These are phyloP conservation scores for Invenusta paracnida DNA, from an alignment of 2,888 invertebrate genomes.

Conservation along the genomic window DNA sequence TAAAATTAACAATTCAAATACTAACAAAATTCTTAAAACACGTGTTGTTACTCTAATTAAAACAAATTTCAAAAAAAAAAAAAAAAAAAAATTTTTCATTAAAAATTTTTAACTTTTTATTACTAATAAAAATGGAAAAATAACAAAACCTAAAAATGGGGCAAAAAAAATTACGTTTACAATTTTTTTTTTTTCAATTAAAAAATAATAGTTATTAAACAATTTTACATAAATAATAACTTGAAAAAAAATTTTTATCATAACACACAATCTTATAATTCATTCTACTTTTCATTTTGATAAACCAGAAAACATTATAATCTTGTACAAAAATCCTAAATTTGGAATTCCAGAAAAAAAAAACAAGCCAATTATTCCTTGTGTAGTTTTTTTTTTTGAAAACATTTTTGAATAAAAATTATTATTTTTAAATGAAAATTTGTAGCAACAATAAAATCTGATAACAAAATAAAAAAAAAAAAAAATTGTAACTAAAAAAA, in stretches of 20 bases:
- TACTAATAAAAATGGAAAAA: neutral
- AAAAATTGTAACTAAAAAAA: neutral
- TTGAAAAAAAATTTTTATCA: neutral
- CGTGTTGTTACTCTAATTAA: slow-evolving; percentile 18
- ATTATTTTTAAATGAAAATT: neutral
- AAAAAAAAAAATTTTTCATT: slow-evolving; percentile 15
- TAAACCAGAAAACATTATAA: neutral
- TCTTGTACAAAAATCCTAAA: neutral
- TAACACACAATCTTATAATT: neutral
- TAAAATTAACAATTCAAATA: slow-evolving; percentile 18
- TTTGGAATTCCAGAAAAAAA: neutral
- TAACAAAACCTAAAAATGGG: neutral
- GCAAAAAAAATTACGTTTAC: neutral
- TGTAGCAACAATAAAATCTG: neutral
- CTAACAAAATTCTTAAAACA: slow-evolving; percentile 29
- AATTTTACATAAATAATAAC: neutral
- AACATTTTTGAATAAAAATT: neutral
- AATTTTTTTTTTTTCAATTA: neutral
- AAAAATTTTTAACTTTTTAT: neutral
- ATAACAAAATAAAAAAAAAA: neutral
- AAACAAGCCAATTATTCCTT: neutral
- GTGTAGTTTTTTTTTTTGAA: slow-evolving; percentile 46
- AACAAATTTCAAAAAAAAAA: slow-evolving; percentile 23
- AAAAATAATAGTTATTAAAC: neutral
- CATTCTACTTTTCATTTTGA: neutral